Conservation (phyloP, 1,140 invertebrate genomes). For the Schlechtendalia chinensis region DNA sequence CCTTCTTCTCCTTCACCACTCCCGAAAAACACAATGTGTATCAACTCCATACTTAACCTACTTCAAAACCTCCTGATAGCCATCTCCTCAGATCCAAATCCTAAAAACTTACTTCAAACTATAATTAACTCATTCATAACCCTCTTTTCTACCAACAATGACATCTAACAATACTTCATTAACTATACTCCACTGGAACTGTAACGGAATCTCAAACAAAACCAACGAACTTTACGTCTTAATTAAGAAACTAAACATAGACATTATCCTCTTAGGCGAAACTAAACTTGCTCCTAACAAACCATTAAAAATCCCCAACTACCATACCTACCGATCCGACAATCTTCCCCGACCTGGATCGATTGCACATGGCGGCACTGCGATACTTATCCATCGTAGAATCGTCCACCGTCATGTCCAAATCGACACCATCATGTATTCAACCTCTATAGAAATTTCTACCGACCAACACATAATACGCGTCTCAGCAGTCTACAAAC, state of each 20-base stretch:
- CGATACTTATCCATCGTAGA: background rate
- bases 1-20: no score
- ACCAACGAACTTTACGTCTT: background rate
- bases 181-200: conserved; percentile 1
- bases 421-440: background rate
- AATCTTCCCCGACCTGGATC: background rate
- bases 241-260: background rate
- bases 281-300: background rate
- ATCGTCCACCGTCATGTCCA: background rate
- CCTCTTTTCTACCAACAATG: background rate
- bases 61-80: background rate
- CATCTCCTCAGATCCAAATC: background rate
- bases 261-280: background rate
- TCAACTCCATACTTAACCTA: background rate
- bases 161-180: background rate
- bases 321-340: background rate
- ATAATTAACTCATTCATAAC: background rate
- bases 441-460: background rate
- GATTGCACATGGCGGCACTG: background rate
- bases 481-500: background rate
- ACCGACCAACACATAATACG: background rate
- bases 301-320: background rate
- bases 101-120: background rate
- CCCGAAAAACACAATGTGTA: background rate
- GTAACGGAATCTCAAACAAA: background rate